These are phyloP conservation scores for Halictus ligatus DNA, from an alignment of 2,888 invertebrate genomes.

Conservation along the genomic window DNA sequence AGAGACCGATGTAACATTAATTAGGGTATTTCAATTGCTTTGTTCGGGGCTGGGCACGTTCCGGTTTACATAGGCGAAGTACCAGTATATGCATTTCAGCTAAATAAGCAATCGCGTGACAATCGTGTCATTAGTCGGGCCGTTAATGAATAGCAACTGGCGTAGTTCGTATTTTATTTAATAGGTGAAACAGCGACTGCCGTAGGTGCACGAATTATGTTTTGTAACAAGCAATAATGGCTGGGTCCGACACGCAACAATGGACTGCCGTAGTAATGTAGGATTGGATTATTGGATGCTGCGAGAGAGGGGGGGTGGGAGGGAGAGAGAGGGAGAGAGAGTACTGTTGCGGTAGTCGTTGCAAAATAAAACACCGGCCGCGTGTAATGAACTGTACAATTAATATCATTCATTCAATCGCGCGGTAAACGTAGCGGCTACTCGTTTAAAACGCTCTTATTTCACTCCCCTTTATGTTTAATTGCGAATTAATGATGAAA, in stretches of 20 bases:
- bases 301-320: constrained; percentile 33
- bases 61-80: constrained; percentile 8
- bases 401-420: constrained; percentile 72
- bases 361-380: constrained; percentile 77
- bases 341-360: constrained; percentile 59
- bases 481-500: neutral
- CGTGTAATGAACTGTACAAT: constrained; percentile 81
- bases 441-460: constrained; percentile 42
- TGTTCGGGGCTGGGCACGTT: neutral
- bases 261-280: constrained; percentile 74
- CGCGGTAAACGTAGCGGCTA: constrained; percentile 62
- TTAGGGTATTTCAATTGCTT: constrained; percentile 65
- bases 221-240: constrained; percentile 80
- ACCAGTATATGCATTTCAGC: constrained; percentile 51
- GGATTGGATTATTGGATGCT: constrained; percentile 80
- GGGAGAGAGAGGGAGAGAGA: too few species aligned
- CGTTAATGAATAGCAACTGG: constrained; percentile 81
- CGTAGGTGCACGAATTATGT: constrained; percentile 75
- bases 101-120: constrained; percentile 78
- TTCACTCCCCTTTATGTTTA: neutral
- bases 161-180: constrained; percentile 81
- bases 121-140: constrained; percentile 78
- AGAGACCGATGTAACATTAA: constrained; percentile 56
- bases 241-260: constrained; percentile 68
- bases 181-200: constrained; percentile 77